Evolutionary conservation across 2,797 vertebrate species (phyloP).

Genomic region (Gila robusta): DNA sequence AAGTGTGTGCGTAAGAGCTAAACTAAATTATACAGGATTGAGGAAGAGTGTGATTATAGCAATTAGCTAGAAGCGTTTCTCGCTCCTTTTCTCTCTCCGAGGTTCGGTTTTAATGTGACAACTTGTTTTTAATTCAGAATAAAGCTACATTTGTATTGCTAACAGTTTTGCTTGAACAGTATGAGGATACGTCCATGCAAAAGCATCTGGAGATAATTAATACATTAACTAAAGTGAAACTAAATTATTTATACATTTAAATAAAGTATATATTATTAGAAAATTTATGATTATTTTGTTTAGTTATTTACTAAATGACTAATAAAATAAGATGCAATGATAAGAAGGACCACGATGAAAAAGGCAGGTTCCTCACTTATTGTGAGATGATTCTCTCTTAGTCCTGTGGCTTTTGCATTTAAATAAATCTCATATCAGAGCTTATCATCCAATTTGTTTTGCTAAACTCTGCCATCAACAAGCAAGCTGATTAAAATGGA

Average conservation of each 20-base stretch:
- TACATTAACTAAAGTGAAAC: neutral
- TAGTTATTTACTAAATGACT: neutral
- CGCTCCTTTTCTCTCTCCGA: neutral
- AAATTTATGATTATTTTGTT: neutral
- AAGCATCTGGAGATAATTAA: neutral
- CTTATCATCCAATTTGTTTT: slow-evolving; percentile 8
- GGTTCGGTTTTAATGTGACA: slow-evolving; percentile 7
- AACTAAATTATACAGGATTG: slow-evolving; percentile 10
- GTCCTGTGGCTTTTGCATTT: neutral
- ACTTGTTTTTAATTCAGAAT: slow-evolving; percentile 11
- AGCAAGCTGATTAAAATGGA: slow-evolving; percentile 20
- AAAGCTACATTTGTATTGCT: neutral
- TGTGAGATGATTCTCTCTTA: neutral
- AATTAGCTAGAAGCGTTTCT: slow-evolving; percentile 30
- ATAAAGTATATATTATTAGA: neutral
- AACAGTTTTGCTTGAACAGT: neutral
- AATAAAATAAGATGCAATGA: neutral
- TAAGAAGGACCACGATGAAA: neutral
- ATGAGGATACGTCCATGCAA: neutral
- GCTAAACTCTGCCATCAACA: slow-evolving; percentile 12
- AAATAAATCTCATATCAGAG: slow-evolving; percentile 6
- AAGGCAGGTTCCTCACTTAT: neutral
- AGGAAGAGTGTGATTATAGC: slow-evolving; percentile 51
- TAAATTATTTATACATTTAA: neutral
- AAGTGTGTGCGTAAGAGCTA: slow-evolving; percentile 21